A percentile compares a stretch with the other conserved stretches of the same genome.
phyloP scores from a whole-genome alignment of 2,113 vertebrate species.

The Gallinago paraguaiae region DNA sequence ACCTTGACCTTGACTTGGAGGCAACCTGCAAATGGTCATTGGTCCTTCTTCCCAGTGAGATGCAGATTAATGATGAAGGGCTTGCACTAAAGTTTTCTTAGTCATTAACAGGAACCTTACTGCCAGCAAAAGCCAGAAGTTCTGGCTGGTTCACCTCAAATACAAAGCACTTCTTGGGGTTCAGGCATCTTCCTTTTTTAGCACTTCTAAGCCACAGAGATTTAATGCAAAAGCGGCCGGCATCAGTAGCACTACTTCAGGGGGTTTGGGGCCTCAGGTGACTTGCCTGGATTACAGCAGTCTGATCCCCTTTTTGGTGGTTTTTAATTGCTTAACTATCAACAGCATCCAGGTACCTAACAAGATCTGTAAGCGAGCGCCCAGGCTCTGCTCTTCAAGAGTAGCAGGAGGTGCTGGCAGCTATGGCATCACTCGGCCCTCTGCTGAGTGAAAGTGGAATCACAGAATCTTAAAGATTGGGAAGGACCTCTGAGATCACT shows the following conservation, averaged over 20 bases:
- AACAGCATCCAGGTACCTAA: background rate
- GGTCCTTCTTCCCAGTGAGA: background rate
- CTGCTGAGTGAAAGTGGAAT: background rate
- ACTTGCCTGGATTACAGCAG: background rate
- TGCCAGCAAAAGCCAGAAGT: background rate
- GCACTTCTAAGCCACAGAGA: background rate
- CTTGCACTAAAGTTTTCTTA: background rate
- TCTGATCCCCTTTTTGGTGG: background rate
- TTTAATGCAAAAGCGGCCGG: background rate
- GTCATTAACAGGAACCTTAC: background rate
- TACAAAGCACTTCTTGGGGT: background rate
- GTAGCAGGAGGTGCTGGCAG: background rate
- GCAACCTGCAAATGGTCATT: background rate
- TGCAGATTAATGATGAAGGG: background rate
- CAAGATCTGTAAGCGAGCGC: accelerated
- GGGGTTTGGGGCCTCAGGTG: background rate
- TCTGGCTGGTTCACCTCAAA: background rate
- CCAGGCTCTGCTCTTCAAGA: background rate
- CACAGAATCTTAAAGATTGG: no score
- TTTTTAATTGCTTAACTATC: background rate
- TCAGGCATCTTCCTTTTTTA: background rate
- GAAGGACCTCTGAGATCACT: no score
- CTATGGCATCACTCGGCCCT: background rate
- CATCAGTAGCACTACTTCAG: background rate
- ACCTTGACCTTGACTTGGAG: background rate